These are phyloP conservation scores for Helogale parvula DNA, from an alignment of 2,113 vertebrate genomes.

Conservation along the genomic window DNA sequence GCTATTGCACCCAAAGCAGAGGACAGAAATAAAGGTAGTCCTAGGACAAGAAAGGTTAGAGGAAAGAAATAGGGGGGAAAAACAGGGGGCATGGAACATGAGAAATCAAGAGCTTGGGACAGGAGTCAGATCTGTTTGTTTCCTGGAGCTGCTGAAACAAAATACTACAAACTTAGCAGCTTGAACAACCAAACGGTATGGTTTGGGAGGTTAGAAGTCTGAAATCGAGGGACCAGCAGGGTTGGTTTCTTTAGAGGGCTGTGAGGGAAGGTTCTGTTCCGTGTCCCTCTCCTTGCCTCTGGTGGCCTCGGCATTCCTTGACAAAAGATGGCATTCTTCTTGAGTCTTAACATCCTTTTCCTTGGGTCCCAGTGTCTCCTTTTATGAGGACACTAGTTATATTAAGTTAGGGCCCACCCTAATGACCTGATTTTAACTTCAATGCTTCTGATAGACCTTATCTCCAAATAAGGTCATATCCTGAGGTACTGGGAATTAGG, in stretches of 20 bases:
- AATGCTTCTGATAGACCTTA: background rate
- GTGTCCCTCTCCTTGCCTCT: background rate
- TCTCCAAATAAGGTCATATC: background rate
- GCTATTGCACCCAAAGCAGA: background rate
- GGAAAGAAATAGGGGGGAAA: background rate
- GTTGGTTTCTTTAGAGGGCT: background rate
- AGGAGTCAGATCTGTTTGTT: background rate
- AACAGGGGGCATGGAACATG: background rate
- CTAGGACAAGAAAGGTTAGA: background rate
- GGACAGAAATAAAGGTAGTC: background rate
- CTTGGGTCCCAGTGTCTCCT: background rate
- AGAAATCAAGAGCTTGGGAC: background rate
- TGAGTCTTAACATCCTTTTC: background rate
- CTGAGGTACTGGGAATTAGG: background rate
- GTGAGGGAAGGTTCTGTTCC: background rate
- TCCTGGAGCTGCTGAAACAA: background rate
- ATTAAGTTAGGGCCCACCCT: background rate
- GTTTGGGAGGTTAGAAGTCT: background rate
- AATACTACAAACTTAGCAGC: background rate
- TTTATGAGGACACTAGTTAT: background rate
- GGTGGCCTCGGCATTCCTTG: background rate
- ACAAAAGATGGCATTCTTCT: background rate
- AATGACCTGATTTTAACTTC: background rate
- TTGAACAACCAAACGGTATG: background rate
- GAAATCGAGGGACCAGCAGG: too few species aligned